A percentile compares a stretch with the other conserved stretches of the same genome.
Conservation (phyloP, 2,113 vertebrate genomes). For the Accipiter virgatus region DNA sequence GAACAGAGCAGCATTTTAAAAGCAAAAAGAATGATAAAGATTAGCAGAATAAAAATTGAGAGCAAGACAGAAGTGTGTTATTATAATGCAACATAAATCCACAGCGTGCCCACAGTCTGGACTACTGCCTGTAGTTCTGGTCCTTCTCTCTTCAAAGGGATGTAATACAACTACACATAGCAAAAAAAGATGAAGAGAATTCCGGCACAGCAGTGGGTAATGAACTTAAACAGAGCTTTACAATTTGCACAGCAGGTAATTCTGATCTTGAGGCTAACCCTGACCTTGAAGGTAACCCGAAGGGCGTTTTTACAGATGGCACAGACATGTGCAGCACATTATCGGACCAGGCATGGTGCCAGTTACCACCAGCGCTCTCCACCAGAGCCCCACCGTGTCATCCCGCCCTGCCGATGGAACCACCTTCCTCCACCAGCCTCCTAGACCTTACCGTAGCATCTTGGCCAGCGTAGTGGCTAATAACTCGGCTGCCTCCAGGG, state of each 20-base stretch:
- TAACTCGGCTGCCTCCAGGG: conserved; percentile 72
- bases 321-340: fast-evolving
- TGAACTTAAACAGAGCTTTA: neutral
- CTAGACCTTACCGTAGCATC: conserved; percentile 72
- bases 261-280: neutral
- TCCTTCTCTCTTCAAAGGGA: neutral
- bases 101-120: neutral
- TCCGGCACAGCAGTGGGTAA: neutral
- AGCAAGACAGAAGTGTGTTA: neutral
- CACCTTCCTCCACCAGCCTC: neutral
- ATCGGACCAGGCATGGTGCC: neutral
- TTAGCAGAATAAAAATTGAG: neutral
- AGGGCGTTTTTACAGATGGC: neutral
- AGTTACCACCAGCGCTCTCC: neutral
- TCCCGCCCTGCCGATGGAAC: neutral
- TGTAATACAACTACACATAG: neutral
- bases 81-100: neutral
- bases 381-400: neutral
- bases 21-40: neutral
- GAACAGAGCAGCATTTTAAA: neutral
- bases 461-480: conserved; percentile 78
- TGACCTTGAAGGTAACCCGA: neutral
- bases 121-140: neutral
- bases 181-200: neutral
- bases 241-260: neutral